Evolutionary conservation across 2,888 invertebrate genomes (phyloP).

Genomic region (Caenorhabditis afra): DNA sequence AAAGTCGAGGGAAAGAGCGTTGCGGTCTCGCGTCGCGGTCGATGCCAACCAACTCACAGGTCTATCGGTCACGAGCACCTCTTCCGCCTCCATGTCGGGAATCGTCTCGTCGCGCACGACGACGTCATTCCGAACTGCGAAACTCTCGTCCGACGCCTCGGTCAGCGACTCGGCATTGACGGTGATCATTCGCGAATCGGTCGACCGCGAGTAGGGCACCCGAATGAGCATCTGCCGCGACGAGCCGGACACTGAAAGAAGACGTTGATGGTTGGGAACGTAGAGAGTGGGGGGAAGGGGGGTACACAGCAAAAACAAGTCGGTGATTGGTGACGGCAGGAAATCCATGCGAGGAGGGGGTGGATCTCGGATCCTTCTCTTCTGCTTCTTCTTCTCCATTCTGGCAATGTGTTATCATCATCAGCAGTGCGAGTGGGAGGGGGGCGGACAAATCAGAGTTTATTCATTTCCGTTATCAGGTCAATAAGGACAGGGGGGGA

Average conservation of each 20-base stretch:
- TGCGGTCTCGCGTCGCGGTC: not conserved
- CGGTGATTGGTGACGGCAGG: constrained; percentile 12
- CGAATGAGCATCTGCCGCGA: constrained; percentile 54
- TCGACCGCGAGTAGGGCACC: constrained; percentile 44
- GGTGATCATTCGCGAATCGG: constrained; percentile 41
- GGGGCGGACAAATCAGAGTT: constrained; percentile 1
- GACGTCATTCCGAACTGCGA: constrained; percentile 25
- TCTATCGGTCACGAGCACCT: constrained; percentile 19
- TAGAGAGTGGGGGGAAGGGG: constrained; percentile 12
- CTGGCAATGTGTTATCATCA: too few species aligned
- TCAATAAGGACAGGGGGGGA: not conserved
- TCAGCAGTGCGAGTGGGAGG: constrained; percentile 28
- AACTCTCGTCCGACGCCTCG: constrained; percentile 28
- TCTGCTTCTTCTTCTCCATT: too few species aligned
- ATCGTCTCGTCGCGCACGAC: constrained; percentile 10
- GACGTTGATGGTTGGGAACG: not conserved
- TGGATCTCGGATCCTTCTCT: too few species aligned
- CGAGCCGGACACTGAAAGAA: constrained; percentile 48
- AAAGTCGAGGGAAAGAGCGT: not conserved
- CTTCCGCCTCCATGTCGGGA: constrained; percentile 23
- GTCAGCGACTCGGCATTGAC: constrained; percentile 44
- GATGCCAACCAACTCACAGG: constrained; percentile 12
- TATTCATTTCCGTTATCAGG: not conserved
- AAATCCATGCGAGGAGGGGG: constrained; percentile 2
- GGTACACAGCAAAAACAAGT: constrained; percentile 44